A percentile compares a stretch with the other conserved stretches of the same genome.
phyloP scores from a whole-genome alignment of 2,888 invertebrate species.

The Eristalis pertinax region DNA sequence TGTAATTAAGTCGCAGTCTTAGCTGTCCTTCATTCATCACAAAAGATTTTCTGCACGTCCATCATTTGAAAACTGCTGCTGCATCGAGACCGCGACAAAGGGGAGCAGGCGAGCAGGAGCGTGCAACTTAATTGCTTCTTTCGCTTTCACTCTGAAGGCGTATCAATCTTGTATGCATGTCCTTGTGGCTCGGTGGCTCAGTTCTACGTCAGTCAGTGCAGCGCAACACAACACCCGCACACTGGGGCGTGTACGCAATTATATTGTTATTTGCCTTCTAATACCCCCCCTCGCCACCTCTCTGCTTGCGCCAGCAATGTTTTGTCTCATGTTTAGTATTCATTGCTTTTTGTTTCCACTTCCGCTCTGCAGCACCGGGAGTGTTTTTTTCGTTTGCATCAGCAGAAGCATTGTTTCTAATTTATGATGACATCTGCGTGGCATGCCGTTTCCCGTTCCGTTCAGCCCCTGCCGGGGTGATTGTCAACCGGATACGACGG shows the following conservation, averaged over 20 bases:
- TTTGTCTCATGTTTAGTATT: not conserved
- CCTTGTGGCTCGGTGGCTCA: not conserved
- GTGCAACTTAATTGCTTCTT: constrained; percentile 29
- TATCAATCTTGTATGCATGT: constrained; percentile 27
- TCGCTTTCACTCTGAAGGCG: constrained; percentile 10
- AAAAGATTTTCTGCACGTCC: not conserved
- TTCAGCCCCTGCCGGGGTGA: not conserved
- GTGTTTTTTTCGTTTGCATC: not conserved
- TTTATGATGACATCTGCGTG: constrained; percentile 8
- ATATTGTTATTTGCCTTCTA: not conserved
- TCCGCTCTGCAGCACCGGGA: not conserved
- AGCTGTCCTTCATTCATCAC: not conserved
- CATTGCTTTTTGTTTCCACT: not conserved
- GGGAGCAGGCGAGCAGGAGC: not conserved
- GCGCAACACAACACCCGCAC: not conserved
- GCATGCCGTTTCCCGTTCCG: not conserved
- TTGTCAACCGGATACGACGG: constrained; percentile 1
- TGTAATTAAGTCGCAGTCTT: not conserved
- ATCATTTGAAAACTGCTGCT: not conserved
- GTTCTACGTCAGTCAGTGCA: not conserved
- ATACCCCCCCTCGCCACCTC: not conserved
- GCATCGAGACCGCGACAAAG: not conserved
- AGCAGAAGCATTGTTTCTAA: constrained; percentile 1
- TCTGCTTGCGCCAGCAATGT: not conserved
- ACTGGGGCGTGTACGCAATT: constrained; percentile 19